Evolutionary conservation across 2,113 vertebrate genomes (phyloP).

Genomic region (Amblyornis subalaris): DNA sequence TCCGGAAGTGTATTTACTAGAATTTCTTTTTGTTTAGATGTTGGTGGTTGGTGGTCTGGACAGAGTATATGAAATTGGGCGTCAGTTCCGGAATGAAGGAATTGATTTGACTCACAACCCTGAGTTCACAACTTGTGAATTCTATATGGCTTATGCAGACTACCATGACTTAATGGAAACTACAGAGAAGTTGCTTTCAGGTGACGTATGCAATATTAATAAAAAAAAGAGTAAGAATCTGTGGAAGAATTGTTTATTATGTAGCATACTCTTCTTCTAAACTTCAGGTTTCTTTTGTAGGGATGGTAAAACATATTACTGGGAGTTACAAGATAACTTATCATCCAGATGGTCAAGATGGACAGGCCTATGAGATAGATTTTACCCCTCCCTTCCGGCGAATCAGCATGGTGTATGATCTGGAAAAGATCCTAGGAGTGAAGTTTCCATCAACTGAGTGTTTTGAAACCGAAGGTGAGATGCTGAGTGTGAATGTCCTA

Average conservation of each 20-base stretch:
- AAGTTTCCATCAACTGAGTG: slow-evolving; percentile 82
- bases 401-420: slow-evolving; percentile 87
- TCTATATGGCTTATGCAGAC: slow-evolving; percentile 99
- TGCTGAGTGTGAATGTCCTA: background rate
- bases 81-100: slow-evolving; percentile 97
- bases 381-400: slow-evolving; percentile 94
- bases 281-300: slow-evolving; percentile 63
- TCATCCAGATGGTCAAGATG: slow-evolving; percentile 92
- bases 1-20: slow-evolving; percentile 76
- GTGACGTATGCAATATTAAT: slow-evolving; percentile 57
- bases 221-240: background rate
- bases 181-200: slow-evolving; percentile 93
- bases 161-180: slow-evolving; percentile 96
- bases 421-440: slow-evolving; percentile 85
- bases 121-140: slow-evolving; percentile 98
- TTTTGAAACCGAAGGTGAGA: slow-evolving; percentile 79
- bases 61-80: slow-evolving; percentile 94
- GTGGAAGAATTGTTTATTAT: background rate
- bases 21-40: slow-evolving; percentile 77
- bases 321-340: slow-evolving; percentile 89
- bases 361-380: slow-evolving; percentile 84
- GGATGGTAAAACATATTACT: slow-evolving; percentile 92
- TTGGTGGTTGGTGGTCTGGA: slow-evolving; percentile 95
- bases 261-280: background rate
- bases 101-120: slow-evolving; percentile 98